These are phyloP conservation scores for Gallinago undulata DNA, from an alignment of 2,113 vertebrate species.

Conservation along the genomic window DNA sequence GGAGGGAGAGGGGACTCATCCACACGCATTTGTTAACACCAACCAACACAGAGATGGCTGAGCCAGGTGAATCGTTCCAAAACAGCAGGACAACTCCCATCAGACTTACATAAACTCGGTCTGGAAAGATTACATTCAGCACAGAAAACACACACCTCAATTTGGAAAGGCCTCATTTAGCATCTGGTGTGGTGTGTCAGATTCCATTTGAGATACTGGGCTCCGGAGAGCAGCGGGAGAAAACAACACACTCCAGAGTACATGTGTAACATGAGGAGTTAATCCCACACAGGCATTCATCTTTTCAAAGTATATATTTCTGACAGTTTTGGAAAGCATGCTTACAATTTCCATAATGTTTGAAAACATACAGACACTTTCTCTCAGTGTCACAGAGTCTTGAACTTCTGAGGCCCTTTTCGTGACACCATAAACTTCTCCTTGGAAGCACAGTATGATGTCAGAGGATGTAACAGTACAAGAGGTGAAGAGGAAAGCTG, in stretches of 20 bases:
- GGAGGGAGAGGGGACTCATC: background rate
- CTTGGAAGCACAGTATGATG: constrained; percentile 65
- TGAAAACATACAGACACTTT: constrained; percentile 66
- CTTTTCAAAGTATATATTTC: constrained; percentile 61
- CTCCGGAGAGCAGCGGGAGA: constrained; percentile 42
- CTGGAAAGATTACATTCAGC: constrained; percentile 32
- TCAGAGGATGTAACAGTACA: constrained; percentile 65
- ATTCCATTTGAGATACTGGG: constrained; percentile 61
- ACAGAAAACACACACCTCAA: constrained; percentile 52
- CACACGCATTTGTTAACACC: background rate
- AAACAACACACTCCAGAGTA: constrained; percentile 61
- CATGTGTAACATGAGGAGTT: constrained; percentile 68
- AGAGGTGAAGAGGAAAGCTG: constrained; percentile 70
- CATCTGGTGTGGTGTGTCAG: constrained; percentile 53
- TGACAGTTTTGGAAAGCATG: constrained; percentile 48
- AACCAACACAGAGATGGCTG: background rate
- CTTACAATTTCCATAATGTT: constrained; percentile 68
- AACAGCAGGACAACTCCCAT: constrained; percentile 48
- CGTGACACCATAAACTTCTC: constrained; percentile 67
- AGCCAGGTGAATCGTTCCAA: constrained; percentile 35
- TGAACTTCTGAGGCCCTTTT: constrained; percentile 63
- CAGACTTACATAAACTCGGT: background rate
- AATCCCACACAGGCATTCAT: constrained; percentile 66
- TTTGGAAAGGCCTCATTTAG: constrained; percentile 43
- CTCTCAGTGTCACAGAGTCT: constrained; percentile 48